A percentile compares a stretch with the other conserved stretches of the same genome.
Conservation (phyloP, 2,888 invertebrate genomes). For the Poecilus cupreus region DNA sequence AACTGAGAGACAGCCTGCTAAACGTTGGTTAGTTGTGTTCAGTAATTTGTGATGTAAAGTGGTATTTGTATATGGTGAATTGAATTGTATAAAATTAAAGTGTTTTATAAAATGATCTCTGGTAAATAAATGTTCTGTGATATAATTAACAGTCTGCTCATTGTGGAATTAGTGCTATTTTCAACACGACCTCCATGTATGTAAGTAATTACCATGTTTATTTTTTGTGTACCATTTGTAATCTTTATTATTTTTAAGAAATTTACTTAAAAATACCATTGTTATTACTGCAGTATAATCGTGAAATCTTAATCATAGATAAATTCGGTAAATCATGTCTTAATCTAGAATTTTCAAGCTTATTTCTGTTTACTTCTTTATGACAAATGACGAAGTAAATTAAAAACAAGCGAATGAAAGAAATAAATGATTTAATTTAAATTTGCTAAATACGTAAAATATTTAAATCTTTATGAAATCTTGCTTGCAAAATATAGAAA, state of each 20-base stretch:
- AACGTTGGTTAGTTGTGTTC: conserved; percentile 49
- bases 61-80: conserved; percentile 49
- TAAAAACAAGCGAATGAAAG: neutral
- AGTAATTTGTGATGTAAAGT: conserved; percentile 54
- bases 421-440: neutral
- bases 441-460: neutral
- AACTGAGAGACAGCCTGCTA: conserved; percentile 18
- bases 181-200: conserved; percentile 41
- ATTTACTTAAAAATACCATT: neutral
- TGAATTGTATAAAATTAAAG: conserved; percentile 48
- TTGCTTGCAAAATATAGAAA: neutral
- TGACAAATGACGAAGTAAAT: neutral
- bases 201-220: conserved; percentile 38
- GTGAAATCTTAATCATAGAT: too few species aligned
- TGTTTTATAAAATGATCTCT: conserved; percentile 57
- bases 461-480: conserved; percentile 18
- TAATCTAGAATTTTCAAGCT: neutral
- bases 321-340: too few species aligned
- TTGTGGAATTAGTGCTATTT: conserved; percentile 46
- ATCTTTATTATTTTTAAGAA: conserved; percentile 11
- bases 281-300: too few species aligned
- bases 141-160: conserved; percentile 53
- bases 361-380: conserved; percentile 7
- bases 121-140: conserved; percentile 57
- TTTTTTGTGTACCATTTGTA: conserved; percentile 18